Base-by-base conservation (phyloP, 1,140 invertebrate species). In the Apis cerana region DNA sequence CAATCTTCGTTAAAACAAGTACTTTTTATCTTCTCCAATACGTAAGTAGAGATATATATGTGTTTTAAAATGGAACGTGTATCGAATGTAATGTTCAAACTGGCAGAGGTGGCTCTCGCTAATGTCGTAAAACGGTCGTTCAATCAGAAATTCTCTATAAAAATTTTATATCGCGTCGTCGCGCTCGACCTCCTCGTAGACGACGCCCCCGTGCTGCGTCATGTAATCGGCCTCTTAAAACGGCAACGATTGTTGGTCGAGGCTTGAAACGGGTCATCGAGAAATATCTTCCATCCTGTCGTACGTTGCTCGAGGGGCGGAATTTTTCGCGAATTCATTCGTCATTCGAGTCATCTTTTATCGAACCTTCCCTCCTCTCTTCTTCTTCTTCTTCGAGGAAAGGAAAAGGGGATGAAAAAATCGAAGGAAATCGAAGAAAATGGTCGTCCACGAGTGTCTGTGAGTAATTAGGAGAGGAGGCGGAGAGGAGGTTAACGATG, bases 81-180 rank as follows among this genome's bases (percentile, higher is more conserved):
- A 75, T 75, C 54, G 72, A 58, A 21, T 8, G 23, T 11, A 64
- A 43, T 8, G 11, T 54, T 4, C 50, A 12, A 23, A 8, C 9
- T 19, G 13, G 13, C 33, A 19, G 13, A 17, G 62, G 13, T 52
- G 33, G 13, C 62, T 23, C 27, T 12, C 58, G 74, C 33, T 76
- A 82, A 82, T 50, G 61, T 61, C 74, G 74, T 82, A 82, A 82
- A 82, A 76, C 67, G 80, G 21, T 76, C 74, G 80, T 82, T 69
- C 80, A 76, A 82, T 82, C 80, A 69, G 74, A 76, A 68, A 52
- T 82, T 76, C 64, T 54, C 74, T 52, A 78, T 78, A 78, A 78
- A 83, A 83, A 27, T 83, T 78, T 83, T 83, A 83, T 71, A 23
- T 59, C 75, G 50, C 13, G 33, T 65, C 70, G 58, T 43, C 68